Evolutionary conservation across 2,797 vertebrate species (phyloP), one percentile per base, ranked within the genome.

Genomic region (Mormyrus proboscirostris): DNA sequence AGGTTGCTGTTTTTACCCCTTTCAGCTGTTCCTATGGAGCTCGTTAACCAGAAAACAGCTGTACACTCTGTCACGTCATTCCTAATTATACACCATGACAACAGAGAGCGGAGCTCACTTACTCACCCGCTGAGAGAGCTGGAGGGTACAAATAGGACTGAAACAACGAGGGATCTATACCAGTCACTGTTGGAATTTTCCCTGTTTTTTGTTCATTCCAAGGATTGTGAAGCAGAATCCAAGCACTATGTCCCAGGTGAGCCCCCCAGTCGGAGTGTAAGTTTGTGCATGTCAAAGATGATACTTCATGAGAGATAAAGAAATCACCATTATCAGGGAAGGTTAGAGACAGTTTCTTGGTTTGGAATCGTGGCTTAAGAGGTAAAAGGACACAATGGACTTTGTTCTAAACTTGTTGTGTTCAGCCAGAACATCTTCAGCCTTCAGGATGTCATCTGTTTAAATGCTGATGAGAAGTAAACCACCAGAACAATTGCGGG

Each of bases 31-130:
- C 12, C 25, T 87, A 50, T 62, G 47, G 33, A 89, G 87, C 89
- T 89, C 33, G 88, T 91, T 86, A 86, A 0, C 10, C 38, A 9
- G 33, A 79, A 55, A 19, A 38, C 89, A 73, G 59, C 55, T 88
- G 4, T 4, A 51, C 87, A 87, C 79, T 87, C 92, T 91, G 91
- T 57, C 89, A 92, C 89, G 90, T 92, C 87, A 88, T 89, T 29
- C 85, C 89, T 33, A 88, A 91, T 79, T 90, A 76, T 89, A 92
- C 57, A 90, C 22, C 86, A 47, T 89, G 90, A 92, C 82, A 92
- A 91, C 84, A 84, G 69, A 62, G 51, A 41, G 95, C 95, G 94
- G 95, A 95, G 95, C 89, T 65, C 79, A 53, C 49, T 87, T 69
- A 85, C 83, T 89, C 44, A 86, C 87, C 51, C 91, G 89, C 90